A percentile compares a stretch with the other conserved stretches of the same genome.
Evolutionary conservation across 1,140 invertebrate species (phyloP).

Genomic region (Panagrolaimus sp.): DNA sequence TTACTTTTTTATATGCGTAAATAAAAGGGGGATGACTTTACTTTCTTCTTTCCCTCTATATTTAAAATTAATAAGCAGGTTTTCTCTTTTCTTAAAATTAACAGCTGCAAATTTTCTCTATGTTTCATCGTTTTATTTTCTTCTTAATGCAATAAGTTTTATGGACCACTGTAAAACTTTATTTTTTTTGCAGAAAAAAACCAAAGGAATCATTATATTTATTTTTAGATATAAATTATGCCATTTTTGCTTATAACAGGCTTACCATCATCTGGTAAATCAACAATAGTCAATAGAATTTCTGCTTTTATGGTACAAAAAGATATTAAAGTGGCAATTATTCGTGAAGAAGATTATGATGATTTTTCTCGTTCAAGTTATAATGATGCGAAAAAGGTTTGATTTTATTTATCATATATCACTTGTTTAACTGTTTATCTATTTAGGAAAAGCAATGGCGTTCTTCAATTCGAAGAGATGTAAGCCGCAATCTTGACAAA

Average conservation of each 20-base stretch:
- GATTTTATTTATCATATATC: background rate
- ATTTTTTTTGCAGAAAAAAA: too few relatives aligned
- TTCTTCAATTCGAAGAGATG: background rate
- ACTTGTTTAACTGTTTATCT: background rate
- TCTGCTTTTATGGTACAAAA: background rate
- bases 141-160: too few relatives aligned
- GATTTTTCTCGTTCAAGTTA: background rate
- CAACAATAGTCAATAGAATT: background rate
- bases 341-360: constrained; percentile 4
- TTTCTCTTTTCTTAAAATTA: too few relatives aligned
- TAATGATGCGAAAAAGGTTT: constrained; percentile 2
- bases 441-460: constrained; percentile 8
- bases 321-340: background rate
- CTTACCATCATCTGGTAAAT: constrained; percentile 1
- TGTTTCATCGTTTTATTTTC: too few relatives aligned
- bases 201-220: too few relatives aligned
- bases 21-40: too few relatives aligned
- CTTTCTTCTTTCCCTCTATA: too few relatives aligned
- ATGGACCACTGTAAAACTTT: too few relatives aligned
- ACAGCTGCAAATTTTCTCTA: too few relatives aligned
- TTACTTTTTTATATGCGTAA: too few relatives aligned
- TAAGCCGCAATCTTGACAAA: background rate
- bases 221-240: background rate
- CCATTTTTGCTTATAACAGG: constrained; percentile 5
- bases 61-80: too few relatives aligned